These are phyloP conservation scores for Chaetodon trifascialis DNA, from an alignment of 2,113 vertebrate species.

Conservation along the genomic window DNA sequence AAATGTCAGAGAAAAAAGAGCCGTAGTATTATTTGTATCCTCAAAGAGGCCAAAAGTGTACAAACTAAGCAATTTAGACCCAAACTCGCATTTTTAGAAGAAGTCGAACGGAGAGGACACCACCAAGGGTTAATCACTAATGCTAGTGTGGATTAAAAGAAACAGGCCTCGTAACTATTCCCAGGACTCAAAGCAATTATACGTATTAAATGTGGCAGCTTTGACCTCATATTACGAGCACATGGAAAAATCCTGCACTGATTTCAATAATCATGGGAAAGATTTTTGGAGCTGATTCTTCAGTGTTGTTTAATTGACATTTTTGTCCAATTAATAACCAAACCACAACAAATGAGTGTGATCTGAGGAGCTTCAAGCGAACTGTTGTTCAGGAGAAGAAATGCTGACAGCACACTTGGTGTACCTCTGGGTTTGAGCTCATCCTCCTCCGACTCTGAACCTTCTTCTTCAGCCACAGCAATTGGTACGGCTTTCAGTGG, in stretches of 20 bases:
- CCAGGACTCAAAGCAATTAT: neutral
- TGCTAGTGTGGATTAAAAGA: neutral
- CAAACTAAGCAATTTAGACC: neutral
- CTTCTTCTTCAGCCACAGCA: slow-evolving; percentile 95
- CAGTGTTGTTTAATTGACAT: neutral
- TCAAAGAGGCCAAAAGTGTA: neutral
- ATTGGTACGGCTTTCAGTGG: slow-evolving; percentile 93
- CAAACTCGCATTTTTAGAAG: neutral
- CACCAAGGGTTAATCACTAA: neutral
- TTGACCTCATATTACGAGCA: neutral
- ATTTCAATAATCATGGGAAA: too few relatives aligned
- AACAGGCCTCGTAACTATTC: slow-evolving; percentile 12
- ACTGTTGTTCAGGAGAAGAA: slow-evolving; percentile 1
- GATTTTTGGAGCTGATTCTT: too few relatives aligned
- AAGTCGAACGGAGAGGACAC: neutral
- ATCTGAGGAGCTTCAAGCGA: neutral
- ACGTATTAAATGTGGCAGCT: slow-evolving; percentile 9
- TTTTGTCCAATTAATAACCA: neutral
- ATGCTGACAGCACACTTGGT: neutral
- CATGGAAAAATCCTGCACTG: neutral
- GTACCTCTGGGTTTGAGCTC: slow-evolving; percentile 97
- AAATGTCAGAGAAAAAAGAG: slow-evolving; percentile 28
- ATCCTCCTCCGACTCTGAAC: slow-evolving; percentile 97
- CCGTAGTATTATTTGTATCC: neutral
- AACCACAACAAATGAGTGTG: neutral